Conservation (phyloP, 37 sponge, comb jelly and placozoan genomes). For the Cladorhizidae sp. region DNA sequence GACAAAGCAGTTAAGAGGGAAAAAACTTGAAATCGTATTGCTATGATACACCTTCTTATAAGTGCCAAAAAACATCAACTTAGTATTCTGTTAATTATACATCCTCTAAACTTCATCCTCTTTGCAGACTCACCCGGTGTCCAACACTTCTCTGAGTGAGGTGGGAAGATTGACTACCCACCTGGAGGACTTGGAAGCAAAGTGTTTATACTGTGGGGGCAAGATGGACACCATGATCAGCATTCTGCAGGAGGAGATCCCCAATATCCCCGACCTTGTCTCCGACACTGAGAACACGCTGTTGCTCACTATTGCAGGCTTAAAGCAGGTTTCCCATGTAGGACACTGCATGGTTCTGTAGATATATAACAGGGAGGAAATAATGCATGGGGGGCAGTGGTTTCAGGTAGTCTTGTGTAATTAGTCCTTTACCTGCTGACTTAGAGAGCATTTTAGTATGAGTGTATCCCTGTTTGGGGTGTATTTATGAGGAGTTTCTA, state of each 20-base stretch:
- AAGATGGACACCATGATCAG: slow-evolving; percentile 61
- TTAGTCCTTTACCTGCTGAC: no score
- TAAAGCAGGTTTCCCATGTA: slow-evolving; percentile 60
- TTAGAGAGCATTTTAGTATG: not conserved
- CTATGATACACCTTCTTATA: no score
- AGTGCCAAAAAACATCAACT: no score
- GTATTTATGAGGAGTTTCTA: no score
- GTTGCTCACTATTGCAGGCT: slow-evolving; percentile 59
- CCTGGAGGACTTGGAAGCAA: slow-evolving; percentile 53
- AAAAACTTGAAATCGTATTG: no score
- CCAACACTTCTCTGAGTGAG: not conserved
- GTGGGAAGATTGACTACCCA: slow-evolving; percentile 21
- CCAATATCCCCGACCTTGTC: slow-evolving; percentile 6
- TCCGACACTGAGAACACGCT: slow-evolving; percentile 51
- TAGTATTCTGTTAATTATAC: no score
- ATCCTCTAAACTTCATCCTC: no score
- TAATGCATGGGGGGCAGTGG: not conserved
- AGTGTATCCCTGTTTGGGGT: not conserved
- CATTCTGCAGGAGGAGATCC: slow-evolving; percentile 51
- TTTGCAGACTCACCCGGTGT: not conserved
- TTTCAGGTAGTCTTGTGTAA: no score
- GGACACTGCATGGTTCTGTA: not conserved
- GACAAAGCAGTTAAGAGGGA: no score
- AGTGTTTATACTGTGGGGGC: slow-evolving; percentile 60
- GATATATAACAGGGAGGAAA: not conserved